Evolutionary conservation across 2,888 invertebrate genomes (phyloP).

Genomic region (Stegana nigrithorax): DNA sequence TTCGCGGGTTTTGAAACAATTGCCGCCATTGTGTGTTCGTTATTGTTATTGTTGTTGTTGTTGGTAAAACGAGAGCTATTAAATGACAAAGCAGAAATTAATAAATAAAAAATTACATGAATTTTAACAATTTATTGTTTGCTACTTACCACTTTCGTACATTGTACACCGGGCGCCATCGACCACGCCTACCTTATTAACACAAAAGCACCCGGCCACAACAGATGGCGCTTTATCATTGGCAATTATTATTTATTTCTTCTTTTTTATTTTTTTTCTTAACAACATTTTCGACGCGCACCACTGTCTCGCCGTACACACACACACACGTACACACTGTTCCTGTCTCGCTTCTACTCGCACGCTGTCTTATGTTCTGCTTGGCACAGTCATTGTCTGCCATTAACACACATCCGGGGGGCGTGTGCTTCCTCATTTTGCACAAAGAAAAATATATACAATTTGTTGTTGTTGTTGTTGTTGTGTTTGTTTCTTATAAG

Average conservation of each 20-base stretch:
- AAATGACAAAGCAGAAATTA: slow-evolving; percentile 4
- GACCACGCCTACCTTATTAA: slow-evolving; percentile 1
- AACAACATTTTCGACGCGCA: slow-evolving; percentile 31
- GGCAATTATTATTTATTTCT: slow-evolving; percentile 7
- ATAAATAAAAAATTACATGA: background rate
- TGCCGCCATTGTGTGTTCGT: too few species aligned
- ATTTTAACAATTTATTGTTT: background rate
- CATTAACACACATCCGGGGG: slow-evolving; percentile 51
- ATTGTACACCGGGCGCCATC: background rate
- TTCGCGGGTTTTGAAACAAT: too few species aligned
- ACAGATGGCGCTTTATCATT: slow-evolving; percentile 3
- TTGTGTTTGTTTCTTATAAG: too few species aligned
- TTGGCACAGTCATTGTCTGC: slow-evolving; percentile 31
- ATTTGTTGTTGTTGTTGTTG: too few species aligned
- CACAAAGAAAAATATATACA: slow-evolving; percentile 1
- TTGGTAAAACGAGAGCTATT: background rate
- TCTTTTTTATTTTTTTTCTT: slow-evolving; percentile 20
- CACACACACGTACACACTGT: too few species aligned
- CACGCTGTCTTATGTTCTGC: background rate
- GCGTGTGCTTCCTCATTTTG: slow-evolving; percentile 53
- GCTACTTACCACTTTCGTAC: background rate
- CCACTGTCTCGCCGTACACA: too few species aligned
- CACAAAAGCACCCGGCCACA: background rate
- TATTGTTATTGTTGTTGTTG: too few species aligned
- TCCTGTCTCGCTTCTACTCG: too few species aligned